Base-by-base conservation (phyloP, 2,113 vertebrate species). In the Lota lota region DNA sequence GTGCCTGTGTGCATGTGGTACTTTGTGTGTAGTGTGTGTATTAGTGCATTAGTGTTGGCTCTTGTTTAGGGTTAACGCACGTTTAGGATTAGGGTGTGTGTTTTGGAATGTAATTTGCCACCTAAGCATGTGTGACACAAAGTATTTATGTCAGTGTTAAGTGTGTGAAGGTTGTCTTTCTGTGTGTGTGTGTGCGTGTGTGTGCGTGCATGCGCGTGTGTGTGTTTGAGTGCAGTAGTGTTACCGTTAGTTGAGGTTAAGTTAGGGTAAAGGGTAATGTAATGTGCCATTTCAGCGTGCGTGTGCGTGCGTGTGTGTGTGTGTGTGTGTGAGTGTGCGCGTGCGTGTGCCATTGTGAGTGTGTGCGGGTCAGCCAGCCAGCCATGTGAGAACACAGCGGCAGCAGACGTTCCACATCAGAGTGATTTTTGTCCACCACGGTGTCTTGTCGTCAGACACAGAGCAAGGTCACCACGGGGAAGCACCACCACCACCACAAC, bases 371-470 rank as follows among this genome's bases (percentile, higher is more conserved):
- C 1, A 10, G 36, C 22, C 36, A 1, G 36, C 18, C 16, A 19
- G 16, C 18, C 11, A 50, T 47, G 33, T 56, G 47, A 1, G 21
- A 2, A 17, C 61, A n/a, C 57, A 8, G 11, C 72, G 62, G 76
- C 70, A 62, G 68, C 74, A 70, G 73, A 72, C 79, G 54, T 73
- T 70, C 71, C 20, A 47, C 58, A 67, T 67, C 54, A 66, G 67
- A 57, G 68, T 74, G 71, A 79, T 82, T 6, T 83, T 74, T 68
- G 61, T 78, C 64, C 79, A 80, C 81, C 16, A 58, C 66, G 61
- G 79, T 70, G 28, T 21, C 70, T 63, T n/a, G 28, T 74, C 79
- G 68, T 72, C 1, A 24, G 74, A 83, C 63, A 66, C 63, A 24
- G 56, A 73, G 60, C 73, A 69, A 60, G 70, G 76, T 64, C 79